phyloP scores from a whole-genome alignment of 2,888 invertebrate genomes.

The Tenthredo scrophulariae region DNA sequence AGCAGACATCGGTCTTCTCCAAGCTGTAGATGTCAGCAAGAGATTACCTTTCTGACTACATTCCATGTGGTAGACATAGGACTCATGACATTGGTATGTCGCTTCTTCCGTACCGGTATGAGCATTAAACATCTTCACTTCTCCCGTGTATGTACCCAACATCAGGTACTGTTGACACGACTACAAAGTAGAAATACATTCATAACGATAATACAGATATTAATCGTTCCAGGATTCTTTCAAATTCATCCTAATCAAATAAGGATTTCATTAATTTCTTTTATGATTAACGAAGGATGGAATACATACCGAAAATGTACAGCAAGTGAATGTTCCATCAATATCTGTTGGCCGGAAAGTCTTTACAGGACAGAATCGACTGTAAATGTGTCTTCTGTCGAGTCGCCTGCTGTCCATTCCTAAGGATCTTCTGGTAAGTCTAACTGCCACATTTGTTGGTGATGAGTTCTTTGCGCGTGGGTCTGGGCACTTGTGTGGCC shows the following conservation, averaged over 20 bases:
- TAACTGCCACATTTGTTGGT: constrained; percentile 86
- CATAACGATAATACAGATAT: not conserved
- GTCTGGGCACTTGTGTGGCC: constrained; percentile 98
- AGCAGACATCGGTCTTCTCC: constrained; percentile 91
- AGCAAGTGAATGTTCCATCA: constrained; percentile 88
- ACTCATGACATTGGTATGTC: constrained; percentile 90
- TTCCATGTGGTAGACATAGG: constrained; percentile 91
- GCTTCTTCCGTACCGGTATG: constrained; percentile 91
- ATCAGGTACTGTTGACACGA: constrained; percentile 85
- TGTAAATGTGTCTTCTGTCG: constrained; percentile 91
- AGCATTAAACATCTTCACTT: constrained; percentile 92
- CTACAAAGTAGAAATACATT: constrained; percentile 70
- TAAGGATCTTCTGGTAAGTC: constrained; percentile 70
- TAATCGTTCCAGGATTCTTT: too few relatives aligned
- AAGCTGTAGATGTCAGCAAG: constrained; percentile 91
- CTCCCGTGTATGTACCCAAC: constrained; percentile 94
- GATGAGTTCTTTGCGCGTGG: constrained; percentile 85
- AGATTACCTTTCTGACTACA: constrained; percentile 85
- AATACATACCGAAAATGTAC: constrained; percentile 81
- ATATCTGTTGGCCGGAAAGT: constrained; percentile 86
- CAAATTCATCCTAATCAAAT: too few relatives aligned
- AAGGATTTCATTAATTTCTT: not conserved
- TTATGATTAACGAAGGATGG: not conserved
- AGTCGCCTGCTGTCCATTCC: constrained; percentile 83
- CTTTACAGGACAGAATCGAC: constrained; percentile 88